Evolutionary conservation across 2,113 vertebrate species (phyloP).

Genomic region (Sminthopsis crassicaudata): DNA sequence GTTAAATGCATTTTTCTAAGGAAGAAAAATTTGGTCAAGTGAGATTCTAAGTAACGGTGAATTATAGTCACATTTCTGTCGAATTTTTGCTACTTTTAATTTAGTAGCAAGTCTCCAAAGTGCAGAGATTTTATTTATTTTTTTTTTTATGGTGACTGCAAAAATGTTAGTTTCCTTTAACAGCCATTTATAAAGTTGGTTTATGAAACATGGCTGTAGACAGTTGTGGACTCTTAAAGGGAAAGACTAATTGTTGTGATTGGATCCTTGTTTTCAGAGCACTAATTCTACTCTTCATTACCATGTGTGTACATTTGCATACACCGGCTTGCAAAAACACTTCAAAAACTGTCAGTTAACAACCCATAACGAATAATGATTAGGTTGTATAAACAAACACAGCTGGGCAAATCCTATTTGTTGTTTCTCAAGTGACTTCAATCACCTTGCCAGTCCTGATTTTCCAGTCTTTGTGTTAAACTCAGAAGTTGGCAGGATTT

Average conservation of each 20-base stretch:
- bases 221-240: conserved; percentile 17
- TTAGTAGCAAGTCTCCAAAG: neutral
- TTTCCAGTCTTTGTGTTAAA: conserved; percentile 32
- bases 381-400: conserved; percentile 41
- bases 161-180: conserved; percentile 2
- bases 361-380: conserved; percentile 47
- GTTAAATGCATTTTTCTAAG: conserved; percentile 18
- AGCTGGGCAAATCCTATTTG: conserved; percentile 41
- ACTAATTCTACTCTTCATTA: conserved; percentile 15
- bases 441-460: neutral
- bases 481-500: conserved; percentile 18
- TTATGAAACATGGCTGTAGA: neutral
- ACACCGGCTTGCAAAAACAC: neutral
- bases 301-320: conserved; percentile 1
- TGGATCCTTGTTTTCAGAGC: neutral
- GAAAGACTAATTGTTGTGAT: conserved; percentile 3
- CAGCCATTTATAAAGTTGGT: neutral
- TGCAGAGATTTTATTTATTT: neutral
- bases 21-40: conserved; percentile 8
- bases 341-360: conserved; percentile 34
- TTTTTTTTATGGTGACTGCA: conserved; percentile 6
- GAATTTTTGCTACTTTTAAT: neutral
- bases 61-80: conserved; percentile 22
- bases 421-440: conserved; percentile 26
- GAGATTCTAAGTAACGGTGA: conserved; percentile 12